phyloP scores from a whole-genome alignment of 2,888 invertebrate genomes.

The Drosophila maculinotata region DNA sequence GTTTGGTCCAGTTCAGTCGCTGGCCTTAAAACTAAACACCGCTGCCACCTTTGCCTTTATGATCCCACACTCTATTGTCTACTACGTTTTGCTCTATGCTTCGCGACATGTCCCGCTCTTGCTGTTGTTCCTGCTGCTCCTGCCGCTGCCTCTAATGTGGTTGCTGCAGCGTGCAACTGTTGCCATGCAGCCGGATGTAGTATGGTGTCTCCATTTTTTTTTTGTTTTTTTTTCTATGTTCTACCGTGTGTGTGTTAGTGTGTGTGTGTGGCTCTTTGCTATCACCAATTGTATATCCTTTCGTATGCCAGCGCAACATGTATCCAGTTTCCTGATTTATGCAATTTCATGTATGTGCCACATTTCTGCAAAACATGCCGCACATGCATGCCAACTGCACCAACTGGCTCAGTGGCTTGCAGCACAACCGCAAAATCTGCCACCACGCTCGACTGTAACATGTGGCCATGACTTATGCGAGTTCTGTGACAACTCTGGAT shows the following conservation, averaged over 20 bases:
- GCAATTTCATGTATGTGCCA: conserved; percentile 66
- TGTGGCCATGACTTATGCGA: conserved; percentile 61
- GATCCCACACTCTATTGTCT: conserved; percentile 45
- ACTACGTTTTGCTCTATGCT: conserved; percentile 35
- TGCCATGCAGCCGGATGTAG: conserved; percentile 37
- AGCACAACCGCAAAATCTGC: conserved; percentile 61
- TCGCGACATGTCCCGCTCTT: conserved; percentile 31
- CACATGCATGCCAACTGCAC: conserved; percentile 12
- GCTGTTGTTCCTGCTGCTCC: conserved; percentile 9
- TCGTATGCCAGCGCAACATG: conserved; percentile 41
- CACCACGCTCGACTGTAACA: conserved; percentile 57
- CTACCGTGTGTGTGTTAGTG: neutral
- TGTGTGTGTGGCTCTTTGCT: conserved; percentile 30
- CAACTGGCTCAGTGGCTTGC: conserved; percentile 27
- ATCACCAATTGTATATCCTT: conserved; percentile 52
- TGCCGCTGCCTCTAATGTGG: conserved; percentile 13
- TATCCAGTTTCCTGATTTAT: conserved; percentile 69
- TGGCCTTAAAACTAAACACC: conserved; percentile 45
- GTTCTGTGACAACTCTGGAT: conserved; percentile 42
- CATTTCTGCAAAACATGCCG: conserved; percentile 1
- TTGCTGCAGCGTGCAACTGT: conserved; percentile 33
- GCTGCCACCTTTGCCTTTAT: conserved; percentile 36
- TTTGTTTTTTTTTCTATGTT: conserved; percentile 9
- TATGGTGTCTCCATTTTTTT: neutral
- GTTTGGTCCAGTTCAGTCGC: conserved; percentile 13